These are phyloP conservation scores for Microtus ochrogaster DNA, from an alignment of 2,113 vertebrate genomes.

Conservation along the genomic window DNA sequence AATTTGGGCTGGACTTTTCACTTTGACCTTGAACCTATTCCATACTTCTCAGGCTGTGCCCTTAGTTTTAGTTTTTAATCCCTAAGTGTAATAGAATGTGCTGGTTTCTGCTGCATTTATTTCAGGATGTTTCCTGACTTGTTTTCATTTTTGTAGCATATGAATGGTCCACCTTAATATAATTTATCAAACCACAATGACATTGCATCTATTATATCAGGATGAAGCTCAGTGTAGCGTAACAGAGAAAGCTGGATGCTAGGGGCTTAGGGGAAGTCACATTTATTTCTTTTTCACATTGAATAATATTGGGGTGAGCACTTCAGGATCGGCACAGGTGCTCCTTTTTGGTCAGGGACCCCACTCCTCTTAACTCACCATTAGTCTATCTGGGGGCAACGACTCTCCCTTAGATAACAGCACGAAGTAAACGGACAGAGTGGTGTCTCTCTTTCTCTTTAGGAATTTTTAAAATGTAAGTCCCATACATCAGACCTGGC, in stretches of 20 bases:
- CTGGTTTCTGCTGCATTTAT: slow-evolving; percentile 27
- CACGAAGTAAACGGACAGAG: background rate
- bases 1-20: slow-evolving; percentile 31
- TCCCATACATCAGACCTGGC: background rate
- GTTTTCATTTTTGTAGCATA: background rate
- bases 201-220: background rate
- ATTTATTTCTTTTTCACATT: slow-evolving; percentile 20
- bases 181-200: slow-evolving; percentile 38
- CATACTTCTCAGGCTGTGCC: background rate
- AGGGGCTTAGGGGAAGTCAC: slow-evolving; percentile 12
- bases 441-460: background rate
- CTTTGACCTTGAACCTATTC: background rate
- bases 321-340: background rate
- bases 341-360: background rate
- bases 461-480: background rate
- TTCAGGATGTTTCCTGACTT: background rate
- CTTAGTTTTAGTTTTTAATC: slow-evolving; percentile 36
- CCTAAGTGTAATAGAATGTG: background rate
- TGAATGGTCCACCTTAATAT: slow-evolving; percentile 20
- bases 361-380: background rate
- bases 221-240: background rate
- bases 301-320: slow-evolving; percentile 6
- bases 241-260: slow-evolving; percentile 32
- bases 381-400: background rate
- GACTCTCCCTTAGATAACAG: background rate